A percentile compares a stretch with the other conserved stretches of the same genome.
phyloP scores from a whole-genome alignment of 2,888 invertebrate species.

The Globia sparganii region DNA sequence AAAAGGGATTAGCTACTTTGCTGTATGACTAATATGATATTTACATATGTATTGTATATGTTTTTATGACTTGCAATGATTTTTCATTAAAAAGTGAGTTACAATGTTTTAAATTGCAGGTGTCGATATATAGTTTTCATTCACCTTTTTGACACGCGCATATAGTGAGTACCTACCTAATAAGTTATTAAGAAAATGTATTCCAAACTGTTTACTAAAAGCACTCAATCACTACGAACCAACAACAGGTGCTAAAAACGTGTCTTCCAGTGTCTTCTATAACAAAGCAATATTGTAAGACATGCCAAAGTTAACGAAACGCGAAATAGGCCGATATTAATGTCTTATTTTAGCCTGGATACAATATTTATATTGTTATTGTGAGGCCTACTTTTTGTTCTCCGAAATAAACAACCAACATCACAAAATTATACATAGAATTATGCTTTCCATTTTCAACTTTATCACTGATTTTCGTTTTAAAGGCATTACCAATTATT shows the following conservation, averaged over 20 bases:
- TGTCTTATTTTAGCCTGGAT: constrained; percentile 8
- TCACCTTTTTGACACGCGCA: too few species aligned
- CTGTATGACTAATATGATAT: too few species aligned
- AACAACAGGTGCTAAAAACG: constrained; percentile 11
- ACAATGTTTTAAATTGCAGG: too few species aligned
- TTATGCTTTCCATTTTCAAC: neutral
- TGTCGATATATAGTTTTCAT: too few species aligned
- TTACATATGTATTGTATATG: too few species aligned
- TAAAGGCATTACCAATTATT: neutral
- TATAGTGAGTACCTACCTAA: neutral
- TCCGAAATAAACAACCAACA: neutral
- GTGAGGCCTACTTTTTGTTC: neutral
- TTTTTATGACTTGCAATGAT: too few species aligned
- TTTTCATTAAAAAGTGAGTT: too few species aligned
- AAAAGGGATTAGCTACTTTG: too few species aligned
- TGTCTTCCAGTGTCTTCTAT: neutral
- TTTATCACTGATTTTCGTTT: neutral
- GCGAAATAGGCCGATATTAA: constrained; percentile 8
- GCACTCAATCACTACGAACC: constrained; percentile 7
- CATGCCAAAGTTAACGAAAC: constrained; percentile 20
- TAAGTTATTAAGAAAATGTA: neutral
- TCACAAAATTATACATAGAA: neutral
- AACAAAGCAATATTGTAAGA: constrained; percentile 24
- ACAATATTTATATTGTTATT: constrained; percentile 21
- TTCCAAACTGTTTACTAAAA: neutral